Base-by-base conservation (phyloP, 2,113 vertebrate genomes). In the Semicossyphus pulcher region DNA sequence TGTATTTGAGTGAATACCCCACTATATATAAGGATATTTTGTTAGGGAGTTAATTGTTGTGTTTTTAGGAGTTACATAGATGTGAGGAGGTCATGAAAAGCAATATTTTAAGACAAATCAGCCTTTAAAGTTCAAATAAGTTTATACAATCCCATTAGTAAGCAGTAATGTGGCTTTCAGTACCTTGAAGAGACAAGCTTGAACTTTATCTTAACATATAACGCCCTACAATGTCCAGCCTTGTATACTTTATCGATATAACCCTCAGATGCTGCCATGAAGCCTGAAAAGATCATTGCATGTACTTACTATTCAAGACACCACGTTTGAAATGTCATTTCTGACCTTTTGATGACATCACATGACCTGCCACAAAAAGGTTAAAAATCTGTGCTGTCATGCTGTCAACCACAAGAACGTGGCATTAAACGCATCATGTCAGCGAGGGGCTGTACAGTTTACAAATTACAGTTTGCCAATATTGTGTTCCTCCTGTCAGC, bases 291-390 rank as follows among this genome's bases (percentile, higher is more conserved):
- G 16, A 75, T 25, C 10, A 20, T 4, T 12, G 15, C 1, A 6
- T 36, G 28, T 37, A 2, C 60, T 65, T 63, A 10, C 0, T 47
- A 12, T 72, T 31, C 8, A 16, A 66, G 10, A 60, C 16, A 3
- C 29, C 16, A 15, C 10, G 41, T 34, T 32, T 42, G 7, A 54
- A 56, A 56, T 57, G 42, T 10, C 29, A 20, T 16, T 26, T 28
- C 4, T 45, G 53, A 66, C 53, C 59, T 63, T 51, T 36, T 32
- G 52, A 54, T 54, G 56, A 49, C 45, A 28, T 74, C 41, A 36
- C 47, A 23, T 75, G 42, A 29, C 25, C 23, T 25, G 25, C 21
- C 48, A 47, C 16, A 12, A 21, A 69, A 58, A 25, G 32, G 57
- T 51, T 65, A 48, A 23, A n/a, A 44, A 41, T 49, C 21, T 53